These are phyloP conservation scores for Caretta caretta DNA, from an alignment of 2,113 vertebrate species.

Conservation along the genomic window DNA sequence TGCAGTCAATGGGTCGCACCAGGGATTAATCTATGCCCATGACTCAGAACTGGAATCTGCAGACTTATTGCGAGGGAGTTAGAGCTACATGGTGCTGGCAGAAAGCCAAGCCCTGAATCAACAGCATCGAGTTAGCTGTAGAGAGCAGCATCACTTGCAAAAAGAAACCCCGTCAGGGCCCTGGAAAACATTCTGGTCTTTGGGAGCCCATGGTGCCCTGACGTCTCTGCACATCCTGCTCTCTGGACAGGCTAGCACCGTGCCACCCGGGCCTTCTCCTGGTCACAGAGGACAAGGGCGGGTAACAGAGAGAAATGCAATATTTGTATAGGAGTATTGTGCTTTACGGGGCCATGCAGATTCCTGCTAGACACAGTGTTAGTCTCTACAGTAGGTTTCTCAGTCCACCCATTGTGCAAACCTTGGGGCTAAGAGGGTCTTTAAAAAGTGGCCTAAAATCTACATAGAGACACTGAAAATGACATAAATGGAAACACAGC, in stretches of 20 bases:
- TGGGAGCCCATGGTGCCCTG: neutral
- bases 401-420: neutral
- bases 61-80: accelerated
- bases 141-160: neutral
- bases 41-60: neutral
- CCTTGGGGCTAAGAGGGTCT: neutral
- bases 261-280: accelerated
- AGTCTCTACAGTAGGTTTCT: neutral
- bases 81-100: neutral
- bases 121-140: neutral
- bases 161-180: too few relatives aligned
- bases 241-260: accelerated
- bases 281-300: too few relatives aligned
- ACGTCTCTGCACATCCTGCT: neutral
- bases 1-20: neutral
- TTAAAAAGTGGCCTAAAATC: neutral
- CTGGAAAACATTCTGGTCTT: neutral
- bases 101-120: neutral
- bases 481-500: neutral
- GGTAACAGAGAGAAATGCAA: neutral
- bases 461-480: neutral
- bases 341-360: neutral
- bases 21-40: neutral
- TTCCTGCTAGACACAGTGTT: neutral
- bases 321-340: neutral